A percentile compares a stretch with the other conserved stretches of the same genome.
These are phyloP conservation scores for Melangyna quadrimaculata DNA, from an alignment of 2,888 invertebrate species.

Conservation along the genomic window DNA sequence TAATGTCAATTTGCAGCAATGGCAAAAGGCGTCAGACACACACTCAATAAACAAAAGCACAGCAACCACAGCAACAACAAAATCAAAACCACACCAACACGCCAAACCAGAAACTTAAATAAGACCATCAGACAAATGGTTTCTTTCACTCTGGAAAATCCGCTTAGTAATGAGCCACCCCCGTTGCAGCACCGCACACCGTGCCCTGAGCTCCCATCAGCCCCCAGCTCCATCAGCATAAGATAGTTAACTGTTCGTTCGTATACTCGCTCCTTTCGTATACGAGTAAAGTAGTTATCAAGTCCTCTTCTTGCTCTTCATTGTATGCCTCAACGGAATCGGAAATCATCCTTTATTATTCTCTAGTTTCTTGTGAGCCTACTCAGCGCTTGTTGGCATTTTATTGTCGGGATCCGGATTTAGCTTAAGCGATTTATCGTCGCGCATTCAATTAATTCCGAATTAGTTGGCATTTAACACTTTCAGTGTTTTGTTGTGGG, in stretches of 20 bases:
- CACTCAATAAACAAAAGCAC: constrained; percentile 64
- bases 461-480: constrained; percentile 67
- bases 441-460: constrained; percentile 70
- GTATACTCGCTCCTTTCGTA: not conserved
- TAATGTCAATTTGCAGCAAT: constrained; percentile 52
- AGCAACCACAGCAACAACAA: not conserved
- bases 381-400: constrained; percentile 43
- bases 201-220: not conserved
- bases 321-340: constrained; percentile 22
- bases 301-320: not conserved
- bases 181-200: too few relatives aligned
- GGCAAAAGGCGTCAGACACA: constrained; percentile 43
- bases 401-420: constrained; percentile 66
- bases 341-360: constrained; percentile 31
- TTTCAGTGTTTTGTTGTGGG: not conserved
- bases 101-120: constrained; percentile 58
- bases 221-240: not conserved
- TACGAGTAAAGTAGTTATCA: not conserved
- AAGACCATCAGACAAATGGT: constrained; percentile 66
- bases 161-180: constrained; percentile 54
- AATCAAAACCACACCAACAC: not conserved
- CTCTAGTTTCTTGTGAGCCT: constrained; percentile 31
- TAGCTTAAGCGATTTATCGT: constrained; percentile 64
- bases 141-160: constrained; percentile 58
- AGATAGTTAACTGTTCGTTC: constrained; percentile 8